phyloP scores from a whole-genome alignment of 2,888 invertebrate species.

The Belgica antarctica region DNA sequence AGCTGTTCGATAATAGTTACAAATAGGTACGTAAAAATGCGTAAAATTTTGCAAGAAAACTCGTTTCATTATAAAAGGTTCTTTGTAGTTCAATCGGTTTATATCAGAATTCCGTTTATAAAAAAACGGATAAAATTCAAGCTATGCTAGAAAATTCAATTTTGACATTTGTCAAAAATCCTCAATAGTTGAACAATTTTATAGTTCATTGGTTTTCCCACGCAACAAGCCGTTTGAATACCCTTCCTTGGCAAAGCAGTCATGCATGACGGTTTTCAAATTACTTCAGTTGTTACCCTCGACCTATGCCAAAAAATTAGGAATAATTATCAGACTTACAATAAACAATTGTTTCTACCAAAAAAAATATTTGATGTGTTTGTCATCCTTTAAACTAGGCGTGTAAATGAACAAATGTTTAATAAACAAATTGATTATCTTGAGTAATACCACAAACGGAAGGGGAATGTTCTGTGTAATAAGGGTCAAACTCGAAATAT shows the following conservation, averaged over 20 bases:
- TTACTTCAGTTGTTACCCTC: conserved; percentile 27
- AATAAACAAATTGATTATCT: conserved; percentile 38
- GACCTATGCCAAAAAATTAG: conserved; percentile 26
- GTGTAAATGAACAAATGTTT: conserved; percentile 39
- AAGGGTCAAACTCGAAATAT: too few species aligned
- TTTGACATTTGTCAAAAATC: too few species aligned
- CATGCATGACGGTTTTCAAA: neutral
- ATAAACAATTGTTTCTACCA: too few species aligned
- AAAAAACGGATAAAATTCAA: too few species aligned
- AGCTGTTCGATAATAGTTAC: too few species aligned
- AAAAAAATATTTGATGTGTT: too few species aligned
- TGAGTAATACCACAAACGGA: neutral
- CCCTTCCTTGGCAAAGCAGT: neutral
- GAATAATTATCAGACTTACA: conserved; percentile 33
- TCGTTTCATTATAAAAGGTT: too few species aligned
- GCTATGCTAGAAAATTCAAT: too few species aligned
- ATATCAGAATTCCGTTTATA: too few species aligned
- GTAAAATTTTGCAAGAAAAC: too few species aligned
- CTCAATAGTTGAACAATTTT: neutral
- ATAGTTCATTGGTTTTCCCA: conserved; percentile 38
- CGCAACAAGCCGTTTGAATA: conserved; percentile 33
- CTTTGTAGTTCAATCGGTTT: too few species aligned
- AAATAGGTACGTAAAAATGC: too few species aligned
- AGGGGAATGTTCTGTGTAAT: neutral
- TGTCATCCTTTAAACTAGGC: conserved; percentile 42